Percentiles rank a stretch among this genome's conserved stretches.
Conservation (phyloP, 2,888 invertebrate genomes). For the Mythimna impura region DNA sequence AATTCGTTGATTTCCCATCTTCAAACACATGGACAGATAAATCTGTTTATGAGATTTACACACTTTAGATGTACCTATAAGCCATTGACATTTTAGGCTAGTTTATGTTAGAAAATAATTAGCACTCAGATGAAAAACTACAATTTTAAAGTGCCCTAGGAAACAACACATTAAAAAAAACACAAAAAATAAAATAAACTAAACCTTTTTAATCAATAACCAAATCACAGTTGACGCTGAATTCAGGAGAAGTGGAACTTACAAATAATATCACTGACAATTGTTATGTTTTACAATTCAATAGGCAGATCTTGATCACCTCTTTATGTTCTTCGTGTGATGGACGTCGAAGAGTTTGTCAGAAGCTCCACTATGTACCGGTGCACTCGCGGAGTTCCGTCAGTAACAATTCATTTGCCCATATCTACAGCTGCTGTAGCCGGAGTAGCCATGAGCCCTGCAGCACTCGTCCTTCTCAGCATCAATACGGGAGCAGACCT, state of each 20-base stretch:
- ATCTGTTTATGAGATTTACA: too few relatives aligned
- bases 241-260: not conserved
- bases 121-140: too few relatives aligned
- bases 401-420: not conserved
- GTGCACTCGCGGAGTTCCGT: constrained; percentile 8
- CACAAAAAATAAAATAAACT: not conserved
- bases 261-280: not conserved
- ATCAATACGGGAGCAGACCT: constrained; percentile 24
- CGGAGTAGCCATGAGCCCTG: constrained; percentile 25
- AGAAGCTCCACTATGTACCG: constrained; percentile 25
- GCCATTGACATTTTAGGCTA: too few relatives aligned
- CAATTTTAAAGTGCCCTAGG: not conserved
- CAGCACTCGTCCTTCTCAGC: constrained; percentile 34
- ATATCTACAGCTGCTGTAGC: fast-evolving
- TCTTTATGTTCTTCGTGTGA: not conserved
- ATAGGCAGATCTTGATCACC: not conserved
- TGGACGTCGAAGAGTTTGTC: constrained; percentile 1
- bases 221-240: not conserved
- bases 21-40: too few relatives aligned
- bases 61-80: too few relatives aligned
- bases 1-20: too few relatives aligned
- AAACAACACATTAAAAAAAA: not conserved
- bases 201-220: constrained; percentile 18
- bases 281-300: not conserved
- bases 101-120: too few relatives aligned